Conservation (phyloP, 2,113 vertebrate genomes). For the Ondatra zibethicus region DNA sequence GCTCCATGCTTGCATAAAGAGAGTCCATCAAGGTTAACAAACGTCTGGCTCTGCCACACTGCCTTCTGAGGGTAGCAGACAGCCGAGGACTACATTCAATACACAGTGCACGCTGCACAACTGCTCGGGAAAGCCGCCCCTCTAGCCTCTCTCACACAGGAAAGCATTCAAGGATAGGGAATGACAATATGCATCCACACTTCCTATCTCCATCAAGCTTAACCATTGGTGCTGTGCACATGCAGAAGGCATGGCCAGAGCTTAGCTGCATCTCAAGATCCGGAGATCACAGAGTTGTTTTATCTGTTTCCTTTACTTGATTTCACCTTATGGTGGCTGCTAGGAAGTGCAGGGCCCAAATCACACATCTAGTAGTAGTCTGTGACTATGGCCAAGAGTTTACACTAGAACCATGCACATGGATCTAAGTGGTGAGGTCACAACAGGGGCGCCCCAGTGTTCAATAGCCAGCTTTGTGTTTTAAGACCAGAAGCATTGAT, state of each 20-base stretch:
- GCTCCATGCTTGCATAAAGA: background rate
- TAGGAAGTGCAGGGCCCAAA: background rate
- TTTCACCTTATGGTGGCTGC: background rate
- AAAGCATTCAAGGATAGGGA: background rate
- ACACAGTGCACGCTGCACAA: background rate
- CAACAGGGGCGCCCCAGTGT: background rate
- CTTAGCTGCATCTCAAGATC: background rate
- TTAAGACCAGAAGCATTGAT: background rate
- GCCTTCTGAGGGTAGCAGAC: background rate
- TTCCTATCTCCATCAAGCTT: background rate
- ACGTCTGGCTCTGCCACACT: background rate
- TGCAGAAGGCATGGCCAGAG: background rate
- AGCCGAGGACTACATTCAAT: background rate
- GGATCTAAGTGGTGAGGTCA: background rate
- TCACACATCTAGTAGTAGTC: rapidly evolving
- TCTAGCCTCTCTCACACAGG: background rate
- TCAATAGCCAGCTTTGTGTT: no score
- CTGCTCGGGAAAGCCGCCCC: background rate
- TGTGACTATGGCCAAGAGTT: background rate
- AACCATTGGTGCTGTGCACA: background rate
- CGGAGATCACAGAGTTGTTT: background rate
- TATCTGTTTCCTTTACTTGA: background rate
- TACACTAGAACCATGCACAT: background rate
- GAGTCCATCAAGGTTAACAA: background rate
- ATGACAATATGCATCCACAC: background rate